Evolutionary conservation across 1,140 invertebrate genomes (phyloP).

Genomic region (Musca domestica): DNA sequence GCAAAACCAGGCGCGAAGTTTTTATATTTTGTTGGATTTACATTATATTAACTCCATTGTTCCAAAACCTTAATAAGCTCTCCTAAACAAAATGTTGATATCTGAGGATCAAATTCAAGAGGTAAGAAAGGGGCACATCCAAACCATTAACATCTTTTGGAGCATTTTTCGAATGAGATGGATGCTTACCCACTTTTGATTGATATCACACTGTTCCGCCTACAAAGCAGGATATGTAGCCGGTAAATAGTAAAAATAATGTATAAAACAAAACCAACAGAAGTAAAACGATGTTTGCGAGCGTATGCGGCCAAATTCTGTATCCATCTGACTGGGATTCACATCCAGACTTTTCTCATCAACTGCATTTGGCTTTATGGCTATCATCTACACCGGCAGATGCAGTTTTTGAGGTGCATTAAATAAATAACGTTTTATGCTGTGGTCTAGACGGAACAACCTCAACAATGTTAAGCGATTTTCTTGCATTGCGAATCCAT

Average conservation of each 20-base stretch:
- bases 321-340: too few relatives aligned
- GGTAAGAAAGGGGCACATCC: conserved; percentile 28
- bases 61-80: not conserved
- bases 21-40: too few relatives aligned
- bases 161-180: too few relatives aligned
- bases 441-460: too few relatives aligned
- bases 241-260: conserved; percentile 1
- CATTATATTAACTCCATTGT: too few relatives aligned
- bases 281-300: too few relatives aligned
- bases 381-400: too few relatives aligned
- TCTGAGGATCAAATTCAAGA: conserved; percentile 52
- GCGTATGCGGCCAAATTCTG: too few relatives aligned
- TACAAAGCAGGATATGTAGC: not conserved
- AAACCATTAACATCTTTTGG: not conserved
- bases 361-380: too few relatives aligned
- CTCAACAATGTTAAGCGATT: not conserved
- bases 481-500: not conserved
- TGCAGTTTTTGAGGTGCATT: not conserved
- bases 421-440: conserved; percentile 9
- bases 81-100: conserved; percentile 39
- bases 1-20: too few relatives aligned
- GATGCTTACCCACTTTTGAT: not conserved
- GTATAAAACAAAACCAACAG: too few relatives aligned
- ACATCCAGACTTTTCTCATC: too few relatives aligned
- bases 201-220: conserved; percentile 16